A percentile compares a stretch with the other conserved stretches of the same genome.
Conservation (phyloP, 2,797 vertebrate genomes). For the Microtus agrestis region DNA sequence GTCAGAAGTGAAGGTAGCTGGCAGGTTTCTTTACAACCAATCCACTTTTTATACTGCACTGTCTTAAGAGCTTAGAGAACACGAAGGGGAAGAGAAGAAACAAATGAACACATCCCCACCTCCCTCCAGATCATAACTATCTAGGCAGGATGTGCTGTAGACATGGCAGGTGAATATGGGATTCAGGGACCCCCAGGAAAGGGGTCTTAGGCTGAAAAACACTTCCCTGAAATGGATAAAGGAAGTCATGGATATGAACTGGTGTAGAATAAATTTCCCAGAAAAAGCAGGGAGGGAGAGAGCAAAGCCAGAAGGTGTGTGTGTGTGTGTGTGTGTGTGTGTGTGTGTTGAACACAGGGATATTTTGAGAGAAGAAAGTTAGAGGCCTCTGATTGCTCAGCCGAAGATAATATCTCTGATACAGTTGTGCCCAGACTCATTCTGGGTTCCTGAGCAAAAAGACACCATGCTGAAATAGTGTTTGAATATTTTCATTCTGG, state of each 20-base stretch:
- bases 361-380: not conserved
- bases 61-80: not conserved
- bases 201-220: not conserved
- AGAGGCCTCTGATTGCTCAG: not conserved
- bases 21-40: not conserved
- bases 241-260: not conserved
- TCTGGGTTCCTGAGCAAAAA: not conserved
- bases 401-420: not conserved
- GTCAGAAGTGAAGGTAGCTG: not conserved
- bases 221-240: not conserved
- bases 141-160: not conserved
- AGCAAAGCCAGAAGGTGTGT: not conserved
- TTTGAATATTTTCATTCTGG: not conserved
- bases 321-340: not conserved
- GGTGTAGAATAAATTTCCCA: not conserved
- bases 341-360: not conserved
- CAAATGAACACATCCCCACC: not conserved
- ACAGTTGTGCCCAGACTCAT: not conserved
- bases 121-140: not conserved
- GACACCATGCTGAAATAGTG: no score
- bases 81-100: not conserved
- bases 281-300: not conserved
- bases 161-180: not conserved
- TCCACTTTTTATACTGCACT: not conserved
- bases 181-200: not conserved